Evolutionary conservation across 2,113 vertebrate genomes (phyloP).

Genomic region (pig (Sus scrofa)): DNA sequence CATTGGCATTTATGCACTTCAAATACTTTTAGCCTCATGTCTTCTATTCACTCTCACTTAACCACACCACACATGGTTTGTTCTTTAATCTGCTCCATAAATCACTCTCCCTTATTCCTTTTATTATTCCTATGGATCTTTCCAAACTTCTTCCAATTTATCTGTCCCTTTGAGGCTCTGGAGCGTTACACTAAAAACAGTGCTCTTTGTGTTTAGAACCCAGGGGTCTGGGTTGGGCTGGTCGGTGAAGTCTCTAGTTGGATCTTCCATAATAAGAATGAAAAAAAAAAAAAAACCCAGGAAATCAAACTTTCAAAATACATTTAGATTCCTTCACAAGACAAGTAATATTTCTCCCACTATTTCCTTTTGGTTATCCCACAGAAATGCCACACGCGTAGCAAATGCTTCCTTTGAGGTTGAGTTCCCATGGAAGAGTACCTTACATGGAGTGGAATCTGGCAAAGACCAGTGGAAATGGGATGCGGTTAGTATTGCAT

Average conservation of each 20-base stretch:
- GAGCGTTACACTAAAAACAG: background rate
- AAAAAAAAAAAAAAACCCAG: background rate
- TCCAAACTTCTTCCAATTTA: constrained; percentile 26
- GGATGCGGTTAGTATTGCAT: background rate
- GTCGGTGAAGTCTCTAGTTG: background rate
- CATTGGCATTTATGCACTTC: background rate
- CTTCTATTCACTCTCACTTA: constrained; percentile 3
- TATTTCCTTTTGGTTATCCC: background rate
- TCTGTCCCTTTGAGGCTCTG: background rate
- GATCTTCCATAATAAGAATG: background rate
- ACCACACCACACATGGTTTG: background rate
- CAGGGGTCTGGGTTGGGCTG: background rate
- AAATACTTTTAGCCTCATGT: background rate
- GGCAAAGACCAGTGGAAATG: background rate
- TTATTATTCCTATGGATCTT: background rate
- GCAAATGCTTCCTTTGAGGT: background rate
- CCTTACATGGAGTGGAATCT: background rate
- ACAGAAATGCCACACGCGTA: background rate
- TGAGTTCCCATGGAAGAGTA: background rate
- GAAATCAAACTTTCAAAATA: constrained; percentile 6
- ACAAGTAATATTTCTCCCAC: background rate
- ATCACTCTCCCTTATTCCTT: background rate
- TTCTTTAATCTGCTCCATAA: constrained; percentile 19
- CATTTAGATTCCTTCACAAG: background rate
- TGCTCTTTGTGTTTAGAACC: background rate